A percentile compares a stretch with the other conserved stretches of the same genome.
Conservation (phyloP, 1,140 invertebrate genomes). For the Zaprionus camerounensis region DNA sequence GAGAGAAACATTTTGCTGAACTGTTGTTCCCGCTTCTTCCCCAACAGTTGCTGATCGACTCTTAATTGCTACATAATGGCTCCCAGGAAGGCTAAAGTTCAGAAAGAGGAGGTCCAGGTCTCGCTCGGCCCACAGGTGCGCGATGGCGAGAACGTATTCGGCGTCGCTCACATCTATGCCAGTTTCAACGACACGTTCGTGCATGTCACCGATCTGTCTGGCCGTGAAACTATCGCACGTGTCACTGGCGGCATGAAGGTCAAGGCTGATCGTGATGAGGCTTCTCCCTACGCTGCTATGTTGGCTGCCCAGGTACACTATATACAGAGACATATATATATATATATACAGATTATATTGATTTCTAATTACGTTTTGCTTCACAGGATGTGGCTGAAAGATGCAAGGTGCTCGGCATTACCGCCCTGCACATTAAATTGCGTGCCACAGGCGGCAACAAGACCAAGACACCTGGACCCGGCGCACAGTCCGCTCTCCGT, state of each 20-base stretch:
- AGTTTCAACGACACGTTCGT: slow-evolving; percentile 99
- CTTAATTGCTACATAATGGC: slow-evolving; percentile 89
- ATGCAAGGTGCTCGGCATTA: slow-evolving; percentile 98
- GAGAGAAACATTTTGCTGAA: slow-evolving; percentile 28
- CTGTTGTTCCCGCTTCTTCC: slow-evolving; percentile 29
- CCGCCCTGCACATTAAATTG: slow-evolving; percentile 98
- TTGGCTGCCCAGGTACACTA: slow-evolving; percentile 97
- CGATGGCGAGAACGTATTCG: slow-evolving; percentile 99
- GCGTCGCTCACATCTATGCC: slow-evolving; percentile 99
- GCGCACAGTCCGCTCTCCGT: slow-evolving; percentile 98
- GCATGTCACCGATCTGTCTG: slow-evolving; percentile 99
- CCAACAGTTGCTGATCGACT: slow-evolving; percentile 59
- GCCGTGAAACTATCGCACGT: slow-evolving; percentile 98
- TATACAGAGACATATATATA: not conserved
- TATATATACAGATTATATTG: not conserved
- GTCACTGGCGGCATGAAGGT: slow-evolving; percentile 99
- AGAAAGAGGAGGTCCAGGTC: slow-evolving; percentile 98
- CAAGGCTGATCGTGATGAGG: slow-evolving; percentile 99
- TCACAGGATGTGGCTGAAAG: slow-evolving; percentile 98
- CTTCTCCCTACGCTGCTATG: slow-evolving; percentile 99
- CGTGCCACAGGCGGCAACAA: slow-evolving; percentile 99
- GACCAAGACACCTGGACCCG: slow-evolving; percentile 98
- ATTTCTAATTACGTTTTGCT: slow-evolving; percentile 15
- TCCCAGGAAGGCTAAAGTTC: slow-evolving; percentile 97
- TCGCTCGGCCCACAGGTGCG: slow-evolving; percentile 98